Percentiles rank a stretch among this genome's conserved stretches.
phyloP scores from a whole-genome alignment of 1,140 invertebrate species.

The Drosophila pruinosa region DNA sequence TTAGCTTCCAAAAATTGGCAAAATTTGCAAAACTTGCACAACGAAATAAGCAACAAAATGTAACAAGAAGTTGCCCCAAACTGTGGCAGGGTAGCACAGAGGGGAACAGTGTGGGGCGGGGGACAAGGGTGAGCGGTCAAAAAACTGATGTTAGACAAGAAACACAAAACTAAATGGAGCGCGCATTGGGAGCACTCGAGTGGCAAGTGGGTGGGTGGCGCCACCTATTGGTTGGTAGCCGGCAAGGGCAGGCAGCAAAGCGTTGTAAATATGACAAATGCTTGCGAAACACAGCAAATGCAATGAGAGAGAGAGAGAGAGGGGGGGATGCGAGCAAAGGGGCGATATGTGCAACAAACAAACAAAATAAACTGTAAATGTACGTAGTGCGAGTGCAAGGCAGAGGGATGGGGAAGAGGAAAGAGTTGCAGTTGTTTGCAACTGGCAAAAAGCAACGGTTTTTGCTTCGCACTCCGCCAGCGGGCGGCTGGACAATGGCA shows the following conservation, averaged over 20 bases:
- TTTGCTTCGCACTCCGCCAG: not conserved
- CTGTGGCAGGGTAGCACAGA: not conserved
- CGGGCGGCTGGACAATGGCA: conserved; percentile 39
- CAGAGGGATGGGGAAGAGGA: not conserved
- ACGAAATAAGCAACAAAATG: conserved; percentile 41
- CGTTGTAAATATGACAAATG: conserved; percentile 40
- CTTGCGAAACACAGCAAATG: conserved; percentile 13
- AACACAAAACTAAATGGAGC: conserved; percentile 45
- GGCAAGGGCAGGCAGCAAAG: not conserved
- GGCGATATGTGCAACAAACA: conserved; percentile 5
- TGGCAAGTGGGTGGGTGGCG: not conserved
- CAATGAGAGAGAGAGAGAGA: conserved; percentile 9
- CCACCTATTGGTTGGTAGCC: not conserved
- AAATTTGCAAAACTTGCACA: conserved; percentile 48
- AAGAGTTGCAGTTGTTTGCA: not conserved
- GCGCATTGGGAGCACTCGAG: not conserved
- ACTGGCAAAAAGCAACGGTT: not conserved
- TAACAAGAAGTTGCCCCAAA: conserved; percentile 19
- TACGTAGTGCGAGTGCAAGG: not conserved
- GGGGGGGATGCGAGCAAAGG: not conserved
- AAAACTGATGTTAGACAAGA: conserved; percentile 40
- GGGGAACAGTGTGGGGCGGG: not conserved
- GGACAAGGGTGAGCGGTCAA: conserved; percentile 2
- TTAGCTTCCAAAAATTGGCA: conserved; percentile 43
- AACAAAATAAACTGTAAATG: conserved; percentile 37